A percentile compares a stretch with the other conserved stretches of the same genome.
Evolutionary conservation across 2,113 vertebrate species (phyloP).

Genomic region (Alces alces): DNA sequence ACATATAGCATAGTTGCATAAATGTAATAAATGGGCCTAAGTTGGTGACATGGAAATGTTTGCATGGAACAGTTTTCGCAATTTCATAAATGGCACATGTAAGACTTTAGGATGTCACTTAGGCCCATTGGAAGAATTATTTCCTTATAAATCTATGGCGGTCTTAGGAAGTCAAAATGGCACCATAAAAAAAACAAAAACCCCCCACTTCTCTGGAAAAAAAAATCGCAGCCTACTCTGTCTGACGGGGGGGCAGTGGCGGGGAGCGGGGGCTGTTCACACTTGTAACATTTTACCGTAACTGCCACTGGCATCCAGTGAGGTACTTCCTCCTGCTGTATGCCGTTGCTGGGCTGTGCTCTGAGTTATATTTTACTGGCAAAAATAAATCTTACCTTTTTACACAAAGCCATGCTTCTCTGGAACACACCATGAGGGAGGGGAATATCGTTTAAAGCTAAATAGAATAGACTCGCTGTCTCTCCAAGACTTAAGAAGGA

Average conservation of each 20-base stretch:
- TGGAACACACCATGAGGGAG: not conserved
- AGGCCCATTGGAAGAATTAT: not conserved
- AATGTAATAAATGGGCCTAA: not conserved
- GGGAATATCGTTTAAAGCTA: not conserved
- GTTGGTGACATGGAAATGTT: not conserved
- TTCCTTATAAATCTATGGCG: slow-evolving; percentile 5
- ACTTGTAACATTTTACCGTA: not conserved
- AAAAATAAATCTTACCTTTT: slow-evolving; percentile 44
- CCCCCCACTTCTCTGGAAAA: not conserved
- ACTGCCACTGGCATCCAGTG: not conserved
- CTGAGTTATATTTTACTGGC: not conserved
- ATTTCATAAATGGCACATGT: not conserved
- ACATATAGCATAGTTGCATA: not conserved
- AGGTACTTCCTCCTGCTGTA: not conserved
- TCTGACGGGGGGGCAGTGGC: not conserved
- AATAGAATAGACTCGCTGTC: not conserved
- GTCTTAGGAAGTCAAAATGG: slow-evolving; percentile 1
- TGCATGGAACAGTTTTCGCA: not conserved
- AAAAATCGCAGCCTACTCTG: not conserved
- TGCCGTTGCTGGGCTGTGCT: not conserved
- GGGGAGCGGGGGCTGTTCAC: not conserved
- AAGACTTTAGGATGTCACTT: not conserved
- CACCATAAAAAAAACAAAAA: not conserved
- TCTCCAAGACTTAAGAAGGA: not conserved
- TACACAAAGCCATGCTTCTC: slow-evolving; percentile 25